Conservation (phyloP, 2,113 vertebrate genomes). For the Xenus cinereus region DNA sequence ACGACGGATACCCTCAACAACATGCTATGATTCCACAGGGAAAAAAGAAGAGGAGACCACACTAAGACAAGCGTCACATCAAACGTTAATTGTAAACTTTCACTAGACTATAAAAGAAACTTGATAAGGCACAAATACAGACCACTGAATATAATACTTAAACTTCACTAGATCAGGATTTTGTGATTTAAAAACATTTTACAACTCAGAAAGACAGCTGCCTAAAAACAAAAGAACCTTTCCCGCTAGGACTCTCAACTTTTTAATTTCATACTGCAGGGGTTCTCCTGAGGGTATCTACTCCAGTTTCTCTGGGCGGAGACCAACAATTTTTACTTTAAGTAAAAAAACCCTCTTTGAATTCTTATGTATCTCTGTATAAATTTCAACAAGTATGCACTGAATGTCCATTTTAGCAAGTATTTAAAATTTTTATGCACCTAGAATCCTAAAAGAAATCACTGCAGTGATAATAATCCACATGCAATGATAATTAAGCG, state of each 20-base stretch:
- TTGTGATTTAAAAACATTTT: not conserved
- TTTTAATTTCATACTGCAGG: not conserved
- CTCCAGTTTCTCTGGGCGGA: not conserved
- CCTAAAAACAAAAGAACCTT: not conserved
- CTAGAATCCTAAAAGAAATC: conserved; percentile 19
- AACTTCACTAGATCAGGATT: not conserved
- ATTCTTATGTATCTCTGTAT: not conserved
- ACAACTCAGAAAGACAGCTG: not conserved
- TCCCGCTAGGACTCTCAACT: not conserved
- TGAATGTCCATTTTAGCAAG: not conserved
- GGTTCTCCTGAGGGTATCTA: not conserved
- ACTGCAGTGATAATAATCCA: conserved; percentile 17
- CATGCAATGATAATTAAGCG: conserved; percentile 57
- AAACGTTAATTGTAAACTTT: not conserved
- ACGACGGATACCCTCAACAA: not conserved
- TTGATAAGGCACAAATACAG: not conserved
- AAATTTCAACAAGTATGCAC: not conserved
- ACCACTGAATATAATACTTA: not conserved
- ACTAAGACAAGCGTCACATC: not conserved
- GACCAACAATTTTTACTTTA: not conserved
- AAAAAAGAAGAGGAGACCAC: not conserved
- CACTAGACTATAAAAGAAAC: not conserved
- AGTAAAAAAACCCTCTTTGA: not conserved
- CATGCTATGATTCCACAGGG: not conserved
- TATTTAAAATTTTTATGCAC: not conserved